These are phyloP conservation scores for Pseudotriccus pelzelni DNA, from an alignment of 2,797 vertebrate genomes.

Conservation along the genomic window DNA sequence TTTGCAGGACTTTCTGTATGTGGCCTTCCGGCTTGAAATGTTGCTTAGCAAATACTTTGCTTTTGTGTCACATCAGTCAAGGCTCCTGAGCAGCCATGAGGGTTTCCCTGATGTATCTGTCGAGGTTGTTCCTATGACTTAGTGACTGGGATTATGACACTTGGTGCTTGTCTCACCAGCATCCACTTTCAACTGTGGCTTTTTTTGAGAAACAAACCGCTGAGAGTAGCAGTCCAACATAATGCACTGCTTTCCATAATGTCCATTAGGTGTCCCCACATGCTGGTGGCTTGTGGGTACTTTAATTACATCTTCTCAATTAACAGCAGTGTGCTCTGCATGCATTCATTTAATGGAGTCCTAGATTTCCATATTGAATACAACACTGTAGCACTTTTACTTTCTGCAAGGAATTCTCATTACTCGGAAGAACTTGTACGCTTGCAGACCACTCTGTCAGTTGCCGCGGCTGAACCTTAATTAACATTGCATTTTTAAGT, in stretches of 20 bases:
- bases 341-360: neutral
- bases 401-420: constrained; percentile 14
- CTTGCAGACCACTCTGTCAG: neutral
- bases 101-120: neutral
- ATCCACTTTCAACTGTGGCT: neutral
- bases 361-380: constrained; percentile 27
- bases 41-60: neutral
- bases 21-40: neutral
- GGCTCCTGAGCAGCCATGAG: neutral
- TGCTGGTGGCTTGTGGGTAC: neutral
- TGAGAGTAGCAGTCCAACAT: neutral
- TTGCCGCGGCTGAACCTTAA: neutral
- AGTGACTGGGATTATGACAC: neutral
- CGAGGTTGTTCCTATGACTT: neutral
- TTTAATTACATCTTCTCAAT: constrained; percentile 45
- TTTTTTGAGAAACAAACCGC: neutral
- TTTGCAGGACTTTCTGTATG: neutral
- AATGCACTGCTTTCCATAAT: neutral
- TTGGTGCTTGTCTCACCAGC: fast-evolving
- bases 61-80: neutral
- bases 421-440: neutral
- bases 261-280: constrained; percentile 43
- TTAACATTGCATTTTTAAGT: constrained; percentile 35
- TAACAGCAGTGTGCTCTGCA: neutral
- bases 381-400: neutral